Evolutionary conservation across 2,888 invertebrate species (phyloP).

Genomic region (Eulithis prunata): DNA sequence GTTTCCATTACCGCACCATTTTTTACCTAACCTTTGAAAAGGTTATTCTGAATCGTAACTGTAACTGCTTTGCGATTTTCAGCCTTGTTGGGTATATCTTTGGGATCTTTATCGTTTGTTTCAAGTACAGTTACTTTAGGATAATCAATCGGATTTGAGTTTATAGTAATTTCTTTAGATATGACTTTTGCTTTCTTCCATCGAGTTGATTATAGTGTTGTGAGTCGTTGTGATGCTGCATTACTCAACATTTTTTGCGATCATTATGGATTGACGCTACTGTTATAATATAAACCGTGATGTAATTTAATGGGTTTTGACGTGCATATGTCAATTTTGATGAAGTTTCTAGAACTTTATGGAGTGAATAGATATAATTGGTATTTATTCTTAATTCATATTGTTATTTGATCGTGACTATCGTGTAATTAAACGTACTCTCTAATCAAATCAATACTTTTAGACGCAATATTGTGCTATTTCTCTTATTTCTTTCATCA

Average conservation of each 20-base stretch:
- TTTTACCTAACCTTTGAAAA: conserved; percentile 62
- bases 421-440: background rate
- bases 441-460: no score
- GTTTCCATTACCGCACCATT: conserved; percentile 49
- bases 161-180: conserved; percentile 26
- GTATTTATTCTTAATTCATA: background rate
- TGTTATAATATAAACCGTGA: conserved; percentile 12
- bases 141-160: conserved; percentile 10
- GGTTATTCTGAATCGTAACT: conserved; percentile 52
- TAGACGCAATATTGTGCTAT: no score
- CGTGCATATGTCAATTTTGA: background rate
- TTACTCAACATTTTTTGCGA: conserved; percentile 39
- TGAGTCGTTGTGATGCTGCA: conserved; percentile 32
- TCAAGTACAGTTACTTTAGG: background rate
- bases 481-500: no score
- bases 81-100: conserved; percentile 15
- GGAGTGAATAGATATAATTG: background rate
- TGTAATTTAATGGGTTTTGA: conserved; percentile 17
- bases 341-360: background rate
- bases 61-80: conserved; percentile 24
- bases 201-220: conserved; percentile 35
- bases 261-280: conserved; percentile 28
- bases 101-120: conserved; percentile 18
- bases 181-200: conserved; percentile 41
- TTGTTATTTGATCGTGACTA: background rate